Base-by-base conservation (phyloP, 2,797 vertebrate genomes). In the Graptemys geographica region DNA sequence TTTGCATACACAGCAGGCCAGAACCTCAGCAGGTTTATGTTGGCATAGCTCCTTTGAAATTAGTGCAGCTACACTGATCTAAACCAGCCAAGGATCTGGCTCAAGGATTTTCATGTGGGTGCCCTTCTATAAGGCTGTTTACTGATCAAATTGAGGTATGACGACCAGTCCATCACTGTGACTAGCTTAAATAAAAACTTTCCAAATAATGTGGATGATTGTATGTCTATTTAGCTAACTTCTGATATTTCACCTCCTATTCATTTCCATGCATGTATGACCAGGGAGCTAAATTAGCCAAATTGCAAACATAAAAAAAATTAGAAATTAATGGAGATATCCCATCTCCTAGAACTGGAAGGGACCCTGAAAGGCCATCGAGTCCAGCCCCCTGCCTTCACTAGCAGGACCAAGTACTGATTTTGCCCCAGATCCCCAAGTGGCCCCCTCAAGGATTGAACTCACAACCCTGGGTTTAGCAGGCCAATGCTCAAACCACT, bases 51-150 rank as follows among this genome's bases (percentile, higher is more conserved):
- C 59, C 23, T 28, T 69, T 21, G 62, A 51, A 65, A 33, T 27
- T 44, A 44, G 83, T 7, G 53, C 12, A 82, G 47, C 19, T 84
- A 52, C 87, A 52, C 62, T 89, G 76, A 93, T 27, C 56, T 93
- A 86, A 89, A 62, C 74, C 85, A 21, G 27, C 23, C 10, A 12
- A 81, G 78, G 19, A 69, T 23, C 11, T 72, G n/a, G n/a, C n/a
- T 41, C n/a, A 37, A n/a, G 65, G 47, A 23, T 12, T 86, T 12
- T 84, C 4, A 0, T 55, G 31, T 13, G 16, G 28, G 21, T 72
- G 69, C 56, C 23, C 33, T 69, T 55, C 27, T 65, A 31, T 80
- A 83, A 78, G 69, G 51, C 62, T 86, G 16, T 25, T 81, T 87
- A 47, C 15, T 31, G 78, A 4, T 86, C 55, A 76, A 81, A 11